Evolutionary conservation across 2,113 vertebrate genomes (phyloP), one percentile per base, ranked within the genome.

Genomic region (Hucho hucho): DNA sequence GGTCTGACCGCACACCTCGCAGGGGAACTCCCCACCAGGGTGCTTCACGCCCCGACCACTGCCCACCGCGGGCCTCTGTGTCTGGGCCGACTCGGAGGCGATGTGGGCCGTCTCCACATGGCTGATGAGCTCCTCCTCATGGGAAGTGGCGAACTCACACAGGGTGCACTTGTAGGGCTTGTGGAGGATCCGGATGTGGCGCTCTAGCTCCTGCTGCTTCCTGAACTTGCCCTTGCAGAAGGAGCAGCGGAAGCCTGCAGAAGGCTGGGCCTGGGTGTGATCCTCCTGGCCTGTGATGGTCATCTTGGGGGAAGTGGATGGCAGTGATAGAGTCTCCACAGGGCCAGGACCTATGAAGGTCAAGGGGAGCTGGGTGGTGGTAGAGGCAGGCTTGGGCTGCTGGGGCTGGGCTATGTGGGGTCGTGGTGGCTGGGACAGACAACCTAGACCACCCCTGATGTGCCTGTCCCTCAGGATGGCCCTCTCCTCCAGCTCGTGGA

Each of bases 191-290:
- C 97, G 90, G 86, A 99, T 99, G 89, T 99, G 98, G 49, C 98
- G 94, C 47, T 99, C 98, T 3, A 98, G 91, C 88, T 99, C 98
- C 82, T 99, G 96, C 5, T 96, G 93, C 88, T 99, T 99, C 90
- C 98, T 95, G 87, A 99, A 99, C 89, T 99, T 99, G 75, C 98
- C 98, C 89, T 98, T 98, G 88, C 98, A 99, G 89, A 98, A 99
- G 0, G 98, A 98, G 92, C 98, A 99, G 67, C 97, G 94, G 91
- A 98, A 99, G 29, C 97, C 96, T 0, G 91, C 88, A 0, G 94
- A 89, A 0, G 92, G 94, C 13, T 82, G 80, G 32, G n/a, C 3
- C 37, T 93, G 82, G 0, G 80, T 86, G 22, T 84, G 87, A 68
- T 98, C 97, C 32, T 98, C 97, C 64, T 92, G 95, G 61, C 49